Percentiles rank a stretch among this genome's conserved stretches.
These are phyloP conservation scores for Periplaneta americana DNA, from an alignment of 1,140 invertebrate genomes.

Conservation along the genomic window DNA sequence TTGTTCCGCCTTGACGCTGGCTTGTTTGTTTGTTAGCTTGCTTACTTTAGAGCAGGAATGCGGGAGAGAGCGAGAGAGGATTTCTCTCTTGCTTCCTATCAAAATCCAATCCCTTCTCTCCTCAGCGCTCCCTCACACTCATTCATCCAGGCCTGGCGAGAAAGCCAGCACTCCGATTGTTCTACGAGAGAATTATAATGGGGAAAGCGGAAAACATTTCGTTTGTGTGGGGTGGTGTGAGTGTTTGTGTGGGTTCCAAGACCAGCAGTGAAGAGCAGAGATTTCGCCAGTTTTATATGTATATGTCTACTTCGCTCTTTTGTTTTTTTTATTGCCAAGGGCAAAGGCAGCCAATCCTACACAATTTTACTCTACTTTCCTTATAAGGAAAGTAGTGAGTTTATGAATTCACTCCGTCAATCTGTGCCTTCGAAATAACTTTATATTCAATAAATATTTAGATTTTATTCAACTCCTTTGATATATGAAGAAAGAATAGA, in stretches of 20 bases:
- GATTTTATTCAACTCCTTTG: too few species aligned
- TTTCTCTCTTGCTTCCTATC: background rate
- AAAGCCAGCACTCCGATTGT: background rate
- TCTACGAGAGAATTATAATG: background rate
- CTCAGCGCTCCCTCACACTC: background rate
- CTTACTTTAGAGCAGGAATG: background rate
- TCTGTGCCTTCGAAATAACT: too few species aligned
- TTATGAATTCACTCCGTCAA: too few species aligned
- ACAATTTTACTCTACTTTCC: too few species aligned
- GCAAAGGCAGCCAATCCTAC: too few species aligned
- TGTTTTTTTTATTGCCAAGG: too few species aligned
- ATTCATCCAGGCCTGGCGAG: background rate
- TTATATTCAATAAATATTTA: too few species aligned
- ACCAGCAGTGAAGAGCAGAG: background rate
- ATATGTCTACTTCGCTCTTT: too few species aligned
- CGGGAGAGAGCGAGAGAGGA: background rate
- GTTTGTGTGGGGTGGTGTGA: background rate
- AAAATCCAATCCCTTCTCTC: background rate
- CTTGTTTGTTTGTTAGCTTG: background rate
- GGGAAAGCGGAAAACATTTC: background rate
- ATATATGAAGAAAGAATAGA: too few species aligned
- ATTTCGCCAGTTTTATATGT: background rate
- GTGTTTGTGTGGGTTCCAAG: background rate
- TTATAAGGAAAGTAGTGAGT: too few species aligned
- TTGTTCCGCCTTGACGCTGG: background rate